Evolutionary conservation across 2,888 invertebrate species (phyloP), one percentile per base, ranked within the genome.

Genomic region (Protonemura montana): DNA sequence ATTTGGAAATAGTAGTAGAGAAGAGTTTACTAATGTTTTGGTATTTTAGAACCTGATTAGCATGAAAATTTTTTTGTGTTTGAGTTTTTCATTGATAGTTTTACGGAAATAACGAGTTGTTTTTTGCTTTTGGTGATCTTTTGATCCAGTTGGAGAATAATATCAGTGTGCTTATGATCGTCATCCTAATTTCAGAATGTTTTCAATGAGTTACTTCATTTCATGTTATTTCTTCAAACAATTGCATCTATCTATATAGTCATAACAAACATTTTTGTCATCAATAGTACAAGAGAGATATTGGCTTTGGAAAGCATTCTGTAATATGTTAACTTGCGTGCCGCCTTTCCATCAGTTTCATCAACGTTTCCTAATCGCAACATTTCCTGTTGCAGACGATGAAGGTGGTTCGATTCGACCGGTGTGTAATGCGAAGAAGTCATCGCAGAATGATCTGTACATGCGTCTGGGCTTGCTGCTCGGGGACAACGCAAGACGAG

Each of bases 401-500:
- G 96, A 96, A 92, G 94, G 94, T 29, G 94, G 94, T 87, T 94
- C 94, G 89, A 94, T 95, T 88, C 95, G 95, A 90, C 94, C 94
- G 0, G 89, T 92, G 30, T 89, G 91, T 25, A 85, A 85, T 30
- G 82, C 85, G 16, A 87, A 90, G 86, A 94, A 94, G 89, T 93
- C 93, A 7, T 94, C 94, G 42, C 94, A 96, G 91, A 95, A 95
- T 90, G 97, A 97, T 90, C 93, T 97, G 88, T 96, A 97, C 92
- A 95, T 96, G 94, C 93, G 97, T 27, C 92, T 97, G 76, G 97
- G 97, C 0, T 92, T 97, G n/a, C 92, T 97, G 78, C 92, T 97
- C 85, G 97, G 96, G 0, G 95, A 96, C 89, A 92, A 94, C 86
- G 93, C 94, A 21, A 91, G 94, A 41, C 93, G 93, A 88, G 89